phyloP scores from a whole-genome alignment of 2,888 invertebrate genomes.

The Bedellia somnulentella region DNA sequence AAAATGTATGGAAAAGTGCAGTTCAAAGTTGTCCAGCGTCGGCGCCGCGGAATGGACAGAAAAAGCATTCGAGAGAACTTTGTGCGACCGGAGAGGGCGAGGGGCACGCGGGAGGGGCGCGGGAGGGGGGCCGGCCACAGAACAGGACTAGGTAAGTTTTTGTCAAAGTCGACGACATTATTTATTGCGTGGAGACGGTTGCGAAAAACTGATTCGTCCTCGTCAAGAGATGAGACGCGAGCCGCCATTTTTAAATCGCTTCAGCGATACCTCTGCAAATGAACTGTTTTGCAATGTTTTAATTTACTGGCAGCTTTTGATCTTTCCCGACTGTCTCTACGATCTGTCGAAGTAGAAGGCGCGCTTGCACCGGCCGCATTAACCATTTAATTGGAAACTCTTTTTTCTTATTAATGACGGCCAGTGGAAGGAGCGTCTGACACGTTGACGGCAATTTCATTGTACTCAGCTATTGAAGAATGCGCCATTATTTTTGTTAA shows the following conservation, averaged over 20 bases:
- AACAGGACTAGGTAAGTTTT: conserved; percentile 60
- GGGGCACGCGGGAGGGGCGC: conserved; percentile 17
- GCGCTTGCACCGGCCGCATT: too few relatives aligned
- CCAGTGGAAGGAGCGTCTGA: too few relatives aligned
- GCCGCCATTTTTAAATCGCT: conserved; percentile 53
- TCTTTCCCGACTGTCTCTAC: conserved; percentile 40
- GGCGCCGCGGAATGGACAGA: conserved; percentile 51
- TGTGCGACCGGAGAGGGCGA: conserved; percentile 17
- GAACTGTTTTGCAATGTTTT: conserved; percentile 52
- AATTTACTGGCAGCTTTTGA: conserved; percentile 41
- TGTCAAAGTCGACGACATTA: conserved; percentile 58
- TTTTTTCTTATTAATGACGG: too few relatives aligned
- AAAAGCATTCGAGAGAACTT: conserved; percentile 28
- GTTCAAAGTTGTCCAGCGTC: too few relatives aligned
- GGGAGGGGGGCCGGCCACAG: conserved; percentile 49
- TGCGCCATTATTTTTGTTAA: too few relatives aligned
- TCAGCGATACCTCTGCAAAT: conserved; percentile 37
- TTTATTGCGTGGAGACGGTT: conserved; percentile 59
- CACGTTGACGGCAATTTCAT: too few relatives aligned
- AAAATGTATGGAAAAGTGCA: too few relatives aligned
- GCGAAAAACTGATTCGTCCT: conserved; percentile 53
- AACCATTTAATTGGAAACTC: too few relatives aligned
- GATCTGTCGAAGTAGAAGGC: conserved; percentile 1
- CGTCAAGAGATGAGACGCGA: conserved; percentile 35
- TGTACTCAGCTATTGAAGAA: too few relatives aligned